Base-by-base conservation (phyloP, 2,113 vertebrate genomes). In the Scytalopus superciliaris region DNA sequence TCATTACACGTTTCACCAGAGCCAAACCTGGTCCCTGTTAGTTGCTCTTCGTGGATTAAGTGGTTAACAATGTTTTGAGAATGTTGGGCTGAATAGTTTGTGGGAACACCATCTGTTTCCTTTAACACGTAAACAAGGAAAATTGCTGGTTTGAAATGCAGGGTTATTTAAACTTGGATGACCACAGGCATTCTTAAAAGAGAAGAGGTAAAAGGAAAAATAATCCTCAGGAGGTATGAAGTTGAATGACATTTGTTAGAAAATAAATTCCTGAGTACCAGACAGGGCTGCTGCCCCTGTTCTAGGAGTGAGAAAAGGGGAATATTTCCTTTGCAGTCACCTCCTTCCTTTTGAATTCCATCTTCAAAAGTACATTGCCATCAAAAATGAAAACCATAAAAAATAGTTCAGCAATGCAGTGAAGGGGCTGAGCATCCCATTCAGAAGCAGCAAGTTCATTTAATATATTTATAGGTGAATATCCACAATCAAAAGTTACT, bases 91-190 rank as follows among this genome's bases (percentile, higher is more conserved):
- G 24, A 15, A 57, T 55, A 62, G 78, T 86, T 94, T 96, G 96
- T 95, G 98, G 97, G 96, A 96, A 90, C 60, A 64, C 97, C 97
- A 98, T 98, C 97, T 98, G 98, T 97, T 98, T 97, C 96, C 97
- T 95, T 97, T 81, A 98, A 94, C 78, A 49, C 25, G 3, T 97
- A 98, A 98, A 98, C 97, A 98, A 96, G 92, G 95, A 96, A 96
- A 98, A 98, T 97, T 95, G 94, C 95, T 97, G 90, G 96, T 96
- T 97, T 96, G 97, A 97, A 98, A 97, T 96, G 90, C 81, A 83
- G 87, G 89, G 63, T 96, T 97, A 91, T 96, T 95, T 90, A 84
- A 97, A 96, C 73, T 93, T 55, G 59, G 82, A 91, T 97, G 91
- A 97, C 97, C 97, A 97, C 96, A 98, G 84, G 94, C 97, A 98